These are phyloP conservation scores for Palythoa grandis DNA, from an alignment of 92 coral and sea anemone species.

Conservation along the genomic window DNA sequence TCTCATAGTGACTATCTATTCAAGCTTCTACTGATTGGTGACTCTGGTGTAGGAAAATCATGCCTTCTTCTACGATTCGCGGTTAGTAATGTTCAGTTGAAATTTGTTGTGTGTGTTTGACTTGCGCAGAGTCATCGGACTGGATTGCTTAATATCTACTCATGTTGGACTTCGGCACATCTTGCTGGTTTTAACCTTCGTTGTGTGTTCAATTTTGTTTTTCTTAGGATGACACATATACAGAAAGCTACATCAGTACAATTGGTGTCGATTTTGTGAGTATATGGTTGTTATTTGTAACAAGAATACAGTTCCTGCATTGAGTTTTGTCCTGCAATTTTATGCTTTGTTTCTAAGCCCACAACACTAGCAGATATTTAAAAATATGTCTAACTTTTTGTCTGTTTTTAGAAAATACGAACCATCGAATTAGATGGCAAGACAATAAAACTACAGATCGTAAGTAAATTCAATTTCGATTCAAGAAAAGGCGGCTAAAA, in stretches of 20 bases:
- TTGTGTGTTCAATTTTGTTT: slow-evolving; percentile 35
- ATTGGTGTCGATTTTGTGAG: slow-evolving; percentile 99
- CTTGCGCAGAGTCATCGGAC: slow-evolving; percentile 62
- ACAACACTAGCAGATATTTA: background rate
- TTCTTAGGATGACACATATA: slow-evolving; percentile 94
- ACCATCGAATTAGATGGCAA: slow-evolving; percentile 99
- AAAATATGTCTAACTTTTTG: slow-evolving; percentile 1
- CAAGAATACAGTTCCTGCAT: slow-evolving; percentile 31
- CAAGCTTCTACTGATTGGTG: slow-evolving; percentile 98
- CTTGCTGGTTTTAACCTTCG: slow-evolving; percentile 47
- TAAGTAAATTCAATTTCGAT: slow-evolving; percentile 57
- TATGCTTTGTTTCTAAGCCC: slow-evolving; percentile 1
- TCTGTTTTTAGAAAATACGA: slow-evolving; percentile 88
- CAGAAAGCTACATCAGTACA: slow-evolving; percentile 99
- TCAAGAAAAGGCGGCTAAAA: background rate
- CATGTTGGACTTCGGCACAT: slow-evolving; percentile 32
- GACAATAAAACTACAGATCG: slow-evolving; percentile 99
- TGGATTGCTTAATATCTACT: slow-evolving; percentile 45
- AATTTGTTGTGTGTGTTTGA: slow-evolving; percentile 35
- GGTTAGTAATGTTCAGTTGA: slow-evolving; percentile 79
- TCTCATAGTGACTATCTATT: slow-evolving; percentile 95
- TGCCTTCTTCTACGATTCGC: slow-evolving; percentile 99
- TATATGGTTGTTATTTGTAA: slow-evolving; percentile 37
- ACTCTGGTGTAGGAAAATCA: slow-evolving; percentile 99
- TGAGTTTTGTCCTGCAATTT: slow-evolving; percentile 16